These are phyloP conservation scores for Nemopilema nomurai DNA, from an alignment of 30 jellyfish, hydroid and myxozoan genomes.

Conservation along the genomic window DNA sequence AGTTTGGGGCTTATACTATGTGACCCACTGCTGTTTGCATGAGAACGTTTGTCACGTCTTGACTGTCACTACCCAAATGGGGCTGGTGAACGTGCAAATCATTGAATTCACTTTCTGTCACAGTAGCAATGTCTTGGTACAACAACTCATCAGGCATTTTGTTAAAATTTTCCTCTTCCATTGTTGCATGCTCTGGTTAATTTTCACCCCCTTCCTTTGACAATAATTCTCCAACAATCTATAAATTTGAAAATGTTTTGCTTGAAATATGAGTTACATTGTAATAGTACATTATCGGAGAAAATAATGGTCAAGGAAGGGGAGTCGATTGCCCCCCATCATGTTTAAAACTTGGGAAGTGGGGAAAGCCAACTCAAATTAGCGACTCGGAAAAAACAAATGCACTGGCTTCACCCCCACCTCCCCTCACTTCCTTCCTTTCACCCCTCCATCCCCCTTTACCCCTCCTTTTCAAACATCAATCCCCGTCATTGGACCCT, in stretches of 20 bases:
- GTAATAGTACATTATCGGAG: neutral
- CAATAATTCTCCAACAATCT: constrained; percentile 2
- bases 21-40: too few relatives aligned
- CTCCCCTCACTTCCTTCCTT: neutral
- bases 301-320: neutral
- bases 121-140: neutral
- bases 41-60: neutral
- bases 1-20: neutral
- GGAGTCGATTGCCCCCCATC: neutral
- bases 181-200: neutral
- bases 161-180: neutral
- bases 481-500: too few relatives aligned
- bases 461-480: too few relatives aligned
- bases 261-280: neutral
- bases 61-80: neutral
- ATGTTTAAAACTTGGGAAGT: neutral
- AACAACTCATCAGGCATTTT: neutral
- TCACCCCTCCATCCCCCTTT: too few relatives aligned
- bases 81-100: neutral
- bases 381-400: neutral
- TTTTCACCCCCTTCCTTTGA: neutral
- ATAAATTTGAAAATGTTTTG: constrained; percentile 1
- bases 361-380: neutral
- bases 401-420: neutral
- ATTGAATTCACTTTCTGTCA: neutral